Evolutionary conservation across 2,113 vertebrate genomes (phyloP), one percentile per base, ranked within the genome.

Genomic region (Cairina moschata): DNA sequence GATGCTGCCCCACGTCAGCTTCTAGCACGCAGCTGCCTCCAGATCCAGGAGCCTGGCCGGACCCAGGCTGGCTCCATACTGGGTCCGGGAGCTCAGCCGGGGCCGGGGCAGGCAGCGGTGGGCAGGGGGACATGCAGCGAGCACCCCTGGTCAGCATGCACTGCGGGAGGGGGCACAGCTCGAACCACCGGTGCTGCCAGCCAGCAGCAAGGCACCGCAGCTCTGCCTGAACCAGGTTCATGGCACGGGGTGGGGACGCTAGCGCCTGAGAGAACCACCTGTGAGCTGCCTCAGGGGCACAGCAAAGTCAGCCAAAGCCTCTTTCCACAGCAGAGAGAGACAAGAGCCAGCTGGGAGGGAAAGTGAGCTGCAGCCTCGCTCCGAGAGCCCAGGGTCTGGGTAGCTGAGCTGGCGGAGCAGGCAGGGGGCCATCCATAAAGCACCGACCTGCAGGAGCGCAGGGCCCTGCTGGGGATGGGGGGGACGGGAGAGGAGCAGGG

Each of bases 401-500:
- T 90, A 90, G 90, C 42, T 0, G 71, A 84, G 83, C 77, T 82
- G 93, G 81, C 2, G 9, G 86, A 85, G 82, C 85, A 55, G 92
- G 80, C 87, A 94, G 11, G 82, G 87, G 79, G 95, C 97, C 97
- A 97, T 97, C 97, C 97, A 97, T 97, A 97, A 97, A 97, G 93
- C 93, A 97, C 74, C 6, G 83, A 69, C 90, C 54, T 25, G 58
- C 88, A 92, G 85, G 79, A 58, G 32, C 77, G 66, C 44, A 65
- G 60, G 82, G 55, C 82, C 78, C 69, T 71, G 76, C 18, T 59
- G 40, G 62, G 56, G 74, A 6, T 34, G 78, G 67, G 9, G 36
- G 58, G 20, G 32, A 34, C 1, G 13, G 62, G 69, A 73, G 13
- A 9, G 31, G 73, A 95, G 56, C 50, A 62, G 52, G 54, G 34